Conservation (phyloP, 2,113 vertebrate genomes). For the Rhadina sibilatrix region DNA sequence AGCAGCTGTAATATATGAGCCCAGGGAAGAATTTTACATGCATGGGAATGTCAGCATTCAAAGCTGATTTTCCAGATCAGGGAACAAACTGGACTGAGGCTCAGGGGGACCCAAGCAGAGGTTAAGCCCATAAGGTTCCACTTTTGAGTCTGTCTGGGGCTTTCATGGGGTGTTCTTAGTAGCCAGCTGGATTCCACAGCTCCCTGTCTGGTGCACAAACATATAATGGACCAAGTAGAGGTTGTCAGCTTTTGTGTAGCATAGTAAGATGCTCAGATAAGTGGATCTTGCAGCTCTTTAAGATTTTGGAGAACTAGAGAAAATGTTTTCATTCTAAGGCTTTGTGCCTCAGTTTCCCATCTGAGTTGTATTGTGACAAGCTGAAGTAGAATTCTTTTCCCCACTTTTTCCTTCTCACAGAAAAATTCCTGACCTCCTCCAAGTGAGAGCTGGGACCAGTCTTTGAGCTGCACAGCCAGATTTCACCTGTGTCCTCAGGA, state of each 20-base stretch:
- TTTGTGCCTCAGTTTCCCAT: not conserved
- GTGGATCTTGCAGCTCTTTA: not conserved
- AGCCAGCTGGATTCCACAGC: not conserved
- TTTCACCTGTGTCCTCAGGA: not conserved
- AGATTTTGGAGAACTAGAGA: not conserved
- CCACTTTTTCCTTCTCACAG: not conserved
- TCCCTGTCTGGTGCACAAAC: too few relatives aligned
- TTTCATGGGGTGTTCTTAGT: not conserved
- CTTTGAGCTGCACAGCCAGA: not conserved
- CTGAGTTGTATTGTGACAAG: rapidly evolving
- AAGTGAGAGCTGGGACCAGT: not conserved
- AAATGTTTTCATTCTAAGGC: rapidly evolving
- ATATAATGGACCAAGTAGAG: not conserved
- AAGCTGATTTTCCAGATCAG: not conserved
- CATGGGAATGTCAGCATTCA: not conserved
- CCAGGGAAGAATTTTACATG: not conserved
- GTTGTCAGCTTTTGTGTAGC: not conserved
- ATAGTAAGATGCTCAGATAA: not conserved
- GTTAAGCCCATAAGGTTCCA: not conserved
- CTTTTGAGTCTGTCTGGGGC: not conserved
- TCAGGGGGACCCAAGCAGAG: not conserved
- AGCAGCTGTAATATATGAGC: not conserved
- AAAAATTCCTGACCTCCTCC: not conserved
- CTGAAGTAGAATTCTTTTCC: not conserved
- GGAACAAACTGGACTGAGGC: not conserved